Percentiles rank a stretch among this genome's conserved stretches.
Conservation (phyloP, 1,140 invertebrate genomes). For the Spodoptera frugiperda region DNA sequence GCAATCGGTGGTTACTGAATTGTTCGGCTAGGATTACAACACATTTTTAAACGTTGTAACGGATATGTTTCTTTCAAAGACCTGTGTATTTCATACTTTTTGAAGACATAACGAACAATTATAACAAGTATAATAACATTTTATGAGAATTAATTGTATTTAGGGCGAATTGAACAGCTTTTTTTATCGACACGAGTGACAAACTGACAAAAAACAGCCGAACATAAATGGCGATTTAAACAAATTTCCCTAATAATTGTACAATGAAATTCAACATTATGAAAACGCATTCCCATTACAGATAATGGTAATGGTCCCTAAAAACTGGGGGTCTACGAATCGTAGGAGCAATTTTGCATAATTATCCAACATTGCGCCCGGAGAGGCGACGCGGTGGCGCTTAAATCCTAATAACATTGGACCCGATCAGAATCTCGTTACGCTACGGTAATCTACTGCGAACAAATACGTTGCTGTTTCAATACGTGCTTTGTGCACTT, state of each 20-base stretch:
- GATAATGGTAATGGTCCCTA: conserved; percentile 82
- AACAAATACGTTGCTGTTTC: conserved; percentile 70
- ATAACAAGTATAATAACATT: too few species aligned
- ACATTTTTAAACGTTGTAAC: conserved; percentile 43
- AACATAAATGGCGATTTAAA: conserved; percentile 55
- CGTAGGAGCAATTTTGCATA: conserved; percentile 85
- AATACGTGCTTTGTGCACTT: conserved; percentile 42
- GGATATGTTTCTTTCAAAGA: conserved; percentile 6
- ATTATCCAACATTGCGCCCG: conserved; percentile 79
- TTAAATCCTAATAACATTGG: conserved; percentile 84
- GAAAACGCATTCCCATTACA: conserved; percentile 82
- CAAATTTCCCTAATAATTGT: conserved; percentile 75
- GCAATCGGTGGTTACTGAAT: conserved; percentile 74
- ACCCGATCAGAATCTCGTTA: conserved; percentile 84
- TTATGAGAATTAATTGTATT: too few species aligned
- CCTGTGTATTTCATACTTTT: not conserved
- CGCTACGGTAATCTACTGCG: conserved; percentile 77
- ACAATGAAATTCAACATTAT: conserved; percentile 82
- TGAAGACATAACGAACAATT: not conserved
- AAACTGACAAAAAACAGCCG: conserved; percentile 63
- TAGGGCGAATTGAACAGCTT: too few species aligned
- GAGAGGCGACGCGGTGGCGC: conserved; percentile 76
- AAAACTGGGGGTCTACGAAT: conserved; percentile 81
- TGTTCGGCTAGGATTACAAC: conserved; percentile 67
- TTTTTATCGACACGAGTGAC: too few species aligned